Evolutionary conservation across 1,140 invertebrate genomes (phyloP).

Genomic region (Maconellicoccus hirsutus): DNA sequence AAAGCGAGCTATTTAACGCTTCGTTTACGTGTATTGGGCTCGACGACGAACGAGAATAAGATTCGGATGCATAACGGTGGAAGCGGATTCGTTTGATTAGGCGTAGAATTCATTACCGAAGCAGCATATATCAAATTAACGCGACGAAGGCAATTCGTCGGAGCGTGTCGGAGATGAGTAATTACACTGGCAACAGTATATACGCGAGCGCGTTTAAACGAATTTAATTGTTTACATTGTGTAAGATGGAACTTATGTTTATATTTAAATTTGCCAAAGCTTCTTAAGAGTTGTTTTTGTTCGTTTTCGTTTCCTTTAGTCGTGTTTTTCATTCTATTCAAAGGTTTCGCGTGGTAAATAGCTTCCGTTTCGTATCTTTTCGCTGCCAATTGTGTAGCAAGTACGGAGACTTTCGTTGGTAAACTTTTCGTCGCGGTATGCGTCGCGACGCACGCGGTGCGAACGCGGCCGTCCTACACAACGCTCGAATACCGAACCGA

Average conservation of each 20-base stretch:
- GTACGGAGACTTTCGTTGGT: not conserved
- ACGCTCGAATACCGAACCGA: not conserved
- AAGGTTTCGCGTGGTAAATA: not conserved
- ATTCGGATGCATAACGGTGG: not conserved
- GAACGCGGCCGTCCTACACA: no score
- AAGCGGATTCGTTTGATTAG: constrained; percentile 3
- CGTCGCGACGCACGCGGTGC: no score
- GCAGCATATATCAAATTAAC: not conserved
- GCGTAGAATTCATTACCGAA: constrained; percentile 3
- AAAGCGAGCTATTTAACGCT: no score
- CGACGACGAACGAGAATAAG: no score
- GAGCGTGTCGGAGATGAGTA: constrained; percentile 1
- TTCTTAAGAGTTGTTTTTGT: constrained; percentile 5
- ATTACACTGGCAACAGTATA: not conserved
- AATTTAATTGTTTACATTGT: constrained; percentile 10
- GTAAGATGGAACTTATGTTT: constrained; percentile 4
- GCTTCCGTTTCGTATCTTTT: constrained; percentile 3
- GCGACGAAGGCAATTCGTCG: not conserved
- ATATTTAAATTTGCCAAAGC: constrained; percentile 9
- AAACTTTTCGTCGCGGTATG: not conserved
- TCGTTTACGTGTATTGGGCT: no score
- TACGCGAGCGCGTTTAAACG: not conserved
- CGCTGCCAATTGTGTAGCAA: not conserved
- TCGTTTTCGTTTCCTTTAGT: not conserved
- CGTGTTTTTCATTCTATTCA: not conserved